Conservation (phyloP, 2,797 vertebrate species). For the Tinamus major region DNA sequence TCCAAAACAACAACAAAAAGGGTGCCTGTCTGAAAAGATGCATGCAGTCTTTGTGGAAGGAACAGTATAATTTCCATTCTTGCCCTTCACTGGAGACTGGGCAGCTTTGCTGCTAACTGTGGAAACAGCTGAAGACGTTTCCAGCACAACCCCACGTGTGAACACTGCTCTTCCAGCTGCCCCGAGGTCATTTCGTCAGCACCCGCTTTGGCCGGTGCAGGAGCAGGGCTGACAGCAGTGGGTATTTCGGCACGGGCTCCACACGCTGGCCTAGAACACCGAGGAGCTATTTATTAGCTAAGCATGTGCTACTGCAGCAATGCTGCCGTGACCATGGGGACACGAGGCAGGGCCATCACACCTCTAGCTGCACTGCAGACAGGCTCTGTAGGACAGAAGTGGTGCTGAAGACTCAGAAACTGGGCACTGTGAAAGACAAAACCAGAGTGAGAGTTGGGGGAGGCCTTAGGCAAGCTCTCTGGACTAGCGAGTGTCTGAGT, state of each 20-base stretch:
- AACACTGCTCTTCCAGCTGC: background rate
- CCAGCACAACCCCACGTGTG: background rate
- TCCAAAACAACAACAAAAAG: background rate
- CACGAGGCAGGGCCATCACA: background rate
- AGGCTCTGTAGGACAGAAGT: background rate
- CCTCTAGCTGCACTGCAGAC: background rate
- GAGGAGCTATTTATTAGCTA: background rate
- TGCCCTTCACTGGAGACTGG: background rate
- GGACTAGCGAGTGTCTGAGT: conserved; percentile 3
- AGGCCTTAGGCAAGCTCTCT: conserved; percentile 32
- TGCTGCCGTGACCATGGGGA: background rate
- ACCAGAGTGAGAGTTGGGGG: background rate
- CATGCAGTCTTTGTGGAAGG: accelerated
- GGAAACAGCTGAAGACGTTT: background rate
- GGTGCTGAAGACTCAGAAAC: background rate
- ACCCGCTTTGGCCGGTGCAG: background rate
- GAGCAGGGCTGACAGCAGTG: background rate
- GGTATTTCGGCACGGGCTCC: background rate
- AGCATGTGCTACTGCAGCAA: background rate
- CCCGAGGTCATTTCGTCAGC: background rate
- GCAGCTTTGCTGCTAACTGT: background rate
- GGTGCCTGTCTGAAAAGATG: background rate
- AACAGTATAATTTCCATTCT: background rate
- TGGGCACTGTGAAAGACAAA: background rate
- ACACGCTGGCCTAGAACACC: background rate